Base-by-base conservation (phyloP, 2,888 invertebrate genomes). In the Philereme vetulata region DNA sequence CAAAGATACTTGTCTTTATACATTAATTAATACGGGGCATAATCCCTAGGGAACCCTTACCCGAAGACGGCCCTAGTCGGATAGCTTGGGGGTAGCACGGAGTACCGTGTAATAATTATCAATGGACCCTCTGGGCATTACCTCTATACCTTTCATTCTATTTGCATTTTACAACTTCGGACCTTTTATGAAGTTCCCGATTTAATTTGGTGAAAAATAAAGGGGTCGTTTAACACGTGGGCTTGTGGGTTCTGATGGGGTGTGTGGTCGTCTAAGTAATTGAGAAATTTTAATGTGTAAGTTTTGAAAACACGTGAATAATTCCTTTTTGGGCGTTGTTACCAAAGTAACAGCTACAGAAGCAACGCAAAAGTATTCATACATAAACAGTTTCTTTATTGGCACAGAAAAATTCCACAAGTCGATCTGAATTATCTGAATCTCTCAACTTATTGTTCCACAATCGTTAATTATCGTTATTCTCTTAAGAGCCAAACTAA, bases 61-160 rank as follows among this genome's bases (percentile, higher is more conserved):
- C 70, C 67, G 75, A 78, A 80, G 83, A 77, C 81, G 80, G 78
- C 72, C 72, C 52, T 51, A 55, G 57, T 35, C 44, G 56, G 42
- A 52, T 49, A 56, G 57, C 57, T 57, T 52, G 56, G 62, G 64
- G 67, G 67, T 64, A 67, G 58, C 48, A 58, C 47, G 56, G 54
- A 54, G 51, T 76, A 72, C 82, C 78, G 80, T 83, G 83, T 90
- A 88, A 93, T 92, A 92, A 92, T 92, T 93, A 90, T 89, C 91
- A 90, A 89, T 89, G 88, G 82, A 80, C 87, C 90, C 86, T 81
- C 55, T 72, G 85, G 90, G 82, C 75, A 67, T 66, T 68, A 64
- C 76, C 75, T 71, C 63, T 62, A 67, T 68, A 68, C 62, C 72
- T 56, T 61, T 66, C 80, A 76, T 82, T 80, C 80, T 80, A 83